phyloP scores from a whole-genome alignment of 2,797 vertebrate genomes.

The Rhabdophis nuchalis region DNA sequence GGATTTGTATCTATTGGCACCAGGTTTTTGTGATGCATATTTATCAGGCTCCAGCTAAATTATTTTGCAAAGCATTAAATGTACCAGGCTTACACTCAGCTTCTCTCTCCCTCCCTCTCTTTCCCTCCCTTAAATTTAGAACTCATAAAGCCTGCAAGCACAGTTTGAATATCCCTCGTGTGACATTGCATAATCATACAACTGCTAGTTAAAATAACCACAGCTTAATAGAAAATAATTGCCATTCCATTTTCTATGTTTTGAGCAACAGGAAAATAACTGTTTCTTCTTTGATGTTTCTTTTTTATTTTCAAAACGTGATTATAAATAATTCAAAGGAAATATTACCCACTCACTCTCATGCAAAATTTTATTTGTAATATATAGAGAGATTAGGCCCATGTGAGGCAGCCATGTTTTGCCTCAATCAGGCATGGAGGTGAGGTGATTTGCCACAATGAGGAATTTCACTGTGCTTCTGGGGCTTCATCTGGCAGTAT shows the following conservation, averaged over 20 bases:
- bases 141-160: constrained; percentile 16
- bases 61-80: constrained; percentile 35
- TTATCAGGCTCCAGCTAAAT: constrained; percentile 25
- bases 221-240: constrained; percentile 42
- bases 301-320: not conserved
- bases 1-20: not conserved
- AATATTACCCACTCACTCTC: not conserved
- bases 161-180: constrained; percentile 50
- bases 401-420: not conserved
- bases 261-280: not conserved
- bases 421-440: not conserved
- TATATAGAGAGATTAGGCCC: not conserved
- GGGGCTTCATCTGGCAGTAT: not conserved
- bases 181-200: constrained; percentile 33
- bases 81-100: constrained; percentile 17
- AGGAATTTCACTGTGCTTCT: not conserved
- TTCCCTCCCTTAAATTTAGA: not conserved
- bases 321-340: not conserved
- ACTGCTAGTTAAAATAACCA: constrained; percentile 27
- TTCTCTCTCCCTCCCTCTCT: not conserved
- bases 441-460: not conserved
- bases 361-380: not conserved
- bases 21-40: not conserved
- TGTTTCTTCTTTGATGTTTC: not conserved
- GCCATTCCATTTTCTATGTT: not conserved